phyloP scores from a whole-genome alignment of 2,888 invertebrate genomes.

The Diplazon laetatorius region DNA sequence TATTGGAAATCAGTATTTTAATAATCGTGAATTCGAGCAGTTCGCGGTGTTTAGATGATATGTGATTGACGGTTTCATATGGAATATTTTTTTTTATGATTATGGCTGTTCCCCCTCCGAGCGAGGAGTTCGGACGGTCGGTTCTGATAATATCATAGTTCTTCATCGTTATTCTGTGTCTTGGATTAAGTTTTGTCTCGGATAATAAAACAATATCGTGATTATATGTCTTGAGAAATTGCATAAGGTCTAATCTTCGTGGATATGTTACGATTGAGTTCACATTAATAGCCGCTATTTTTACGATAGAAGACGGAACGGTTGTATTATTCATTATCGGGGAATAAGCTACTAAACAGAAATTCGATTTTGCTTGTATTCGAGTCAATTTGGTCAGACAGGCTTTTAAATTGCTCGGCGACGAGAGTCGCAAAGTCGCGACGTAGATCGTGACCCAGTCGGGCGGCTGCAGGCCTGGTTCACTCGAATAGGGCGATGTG shows the following conservation, averaged over 20 bases:
- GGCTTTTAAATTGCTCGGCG: neutral
- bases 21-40: too few relatives aligned
- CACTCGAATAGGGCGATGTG: too few relatives aligned
- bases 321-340: neutral
- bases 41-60: too few relatives aligned
- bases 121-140: slow-evolving; percentile 19
- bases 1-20: too few relatives aligned
- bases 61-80: neutral
- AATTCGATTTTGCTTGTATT: slow-evolving; percentile 10
- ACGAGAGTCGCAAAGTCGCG: neutral
- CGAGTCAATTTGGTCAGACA: neutral
- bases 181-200: slow-evolving; percentile 36
- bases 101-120: slow-evolving; percentile 40
- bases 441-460: neutral
- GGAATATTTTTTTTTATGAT: slow-evolving; percentile 19
- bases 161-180: neutral
- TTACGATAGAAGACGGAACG: neutral
- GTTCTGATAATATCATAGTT: slow-evolving; percentile 14
- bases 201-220: slow-evolving; percentile 18
- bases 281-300: neutral
- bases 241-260: neutral
- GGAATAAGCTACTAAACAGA: neutral
- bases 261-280: neutral
- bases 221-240: neutral
- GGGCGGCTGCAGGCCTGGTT: too few relatives aligned